Conservation (phyloP, 2,888 invertebrate species). For the Nomada hirtipes region DNA sequence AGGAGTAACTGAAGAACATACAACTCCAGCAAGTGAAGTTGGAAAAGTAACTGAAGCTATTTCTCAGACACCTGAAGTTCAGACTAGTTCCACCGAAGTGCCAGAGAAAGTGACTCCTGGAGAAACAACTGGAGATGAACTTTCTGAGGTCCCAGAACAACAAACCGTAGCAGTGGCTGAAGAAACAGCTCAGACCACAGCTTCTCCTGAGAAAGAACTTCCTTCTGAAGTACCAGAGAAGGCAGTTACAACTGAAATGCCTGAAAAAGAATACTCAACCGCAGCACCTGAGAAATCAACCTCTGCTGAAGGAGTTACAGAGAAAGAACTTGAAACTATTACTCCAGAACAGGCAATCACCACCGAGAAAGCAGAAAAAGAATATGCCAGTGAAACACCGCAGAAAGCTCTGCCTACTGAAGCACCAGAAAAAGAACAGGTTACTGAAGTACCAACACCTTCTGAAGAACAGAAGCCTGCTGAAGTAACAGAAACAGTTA, state of each 20-base stretch:
- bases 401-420: not conserved
- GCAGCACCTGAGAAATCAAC: constrained; percentile 32
- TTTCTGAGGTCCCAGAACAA: constrained; percentile 13
- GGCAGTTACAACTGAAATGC: constrained; percentile 5
- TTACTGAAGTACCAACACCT: not conserved
- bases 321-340: constrained; percentile 4
- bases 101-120: constrained; percentile 19
- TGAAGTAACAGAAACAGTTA: constrained; percentile 39
- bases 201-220: constrained; percentile 35
- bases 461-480: constrained; percentile 5
- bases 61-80: constrained; percentile 14
- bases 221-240: constrained; percentile 19
- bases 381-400: not conserved
- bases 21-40: constrained; percentile 22
- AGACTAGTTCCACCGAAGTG: constrained; percentile 30
- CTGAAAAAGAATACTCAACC: constrained; percentile 34
- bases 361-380: constrained; percentile 5
- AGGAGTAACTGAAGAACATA: constrained; percentile 3
- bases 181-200: constrained; percentile 36
- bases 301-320: constrained; percentile 16
- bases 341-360: not conserved
- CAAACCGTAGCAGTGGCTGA: not conserved
- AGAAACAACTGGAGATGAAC: constrained; percentile 29
- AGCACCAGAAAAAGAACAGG: not conserved
- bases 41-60: constrained; percentile 29